These are phyloP conservation scores for Parazoanthus atlanticus DNA, from an alignment of 92 coral and sea anemone genomes.

Conservation along the genomic window DNA sequence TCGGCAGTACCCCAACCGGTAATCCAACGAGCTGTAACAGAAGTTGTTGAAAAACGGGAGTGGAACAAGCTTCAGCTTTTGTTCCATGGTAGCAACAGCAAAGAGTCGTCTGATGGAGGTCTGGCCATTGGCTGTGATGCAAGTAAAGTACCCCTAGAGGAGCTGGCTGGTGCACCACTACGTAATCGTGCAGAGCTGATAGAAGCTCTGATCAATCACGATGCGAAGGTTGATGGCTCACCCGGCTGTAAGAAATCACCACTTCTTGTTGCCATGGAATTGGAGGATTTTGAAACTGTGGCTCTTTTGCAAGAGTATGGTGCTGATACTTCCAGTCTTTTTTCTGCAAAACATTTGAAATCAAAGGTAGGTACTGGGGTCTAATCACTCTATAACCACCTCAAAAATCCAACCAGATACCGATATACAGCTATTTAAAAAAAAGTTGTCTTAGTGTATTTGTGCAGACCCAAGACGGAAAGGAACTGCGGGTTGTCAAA, in stretches of 20 bases:
- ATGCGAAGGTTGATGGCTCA: conserved; percentile 54
- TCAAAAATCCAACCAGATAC: too few species aligned
- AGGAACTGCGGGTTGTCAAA: too few species aligned
- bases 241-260: conserved; percentile 51
- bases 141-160: conserved; percentile 49
- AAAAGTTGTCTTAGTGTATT: too few species aligned
- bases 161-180: conserved; percentile 31
- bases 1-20: conserved; percentile 14
- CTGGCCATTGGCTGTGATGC: conserved; percentile 48
- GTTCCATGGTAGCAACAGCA: conserved; percentile 51
- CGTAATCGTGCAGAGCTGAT: conserved; percentile 27
- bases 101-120: conserved; percentile 11
- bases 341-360: conserved; percentile 29
- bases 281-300: conserved; percentile 46
- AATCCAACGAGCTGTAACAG: conserved; percentile 56
- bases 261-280: conserved; percentile 55
- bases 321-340: conserved; percentile 39
- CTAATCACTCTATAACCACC: too few species aligned
- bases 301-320: conserved; percentile 37
- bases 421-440: too few species aligned
- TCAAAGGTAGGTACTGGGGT: conserved; percentile 39
- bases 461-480: too few species aligned
- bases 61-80: conserved; percentile 62
- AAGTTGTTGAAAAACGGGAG: conserved; percentile 47
- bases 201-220: conserved; percentile 31